Evolutionary conservation across 2,888 invertebrate species (phyloP).

Genomic region (Liodrosophila aerea): DNA sequence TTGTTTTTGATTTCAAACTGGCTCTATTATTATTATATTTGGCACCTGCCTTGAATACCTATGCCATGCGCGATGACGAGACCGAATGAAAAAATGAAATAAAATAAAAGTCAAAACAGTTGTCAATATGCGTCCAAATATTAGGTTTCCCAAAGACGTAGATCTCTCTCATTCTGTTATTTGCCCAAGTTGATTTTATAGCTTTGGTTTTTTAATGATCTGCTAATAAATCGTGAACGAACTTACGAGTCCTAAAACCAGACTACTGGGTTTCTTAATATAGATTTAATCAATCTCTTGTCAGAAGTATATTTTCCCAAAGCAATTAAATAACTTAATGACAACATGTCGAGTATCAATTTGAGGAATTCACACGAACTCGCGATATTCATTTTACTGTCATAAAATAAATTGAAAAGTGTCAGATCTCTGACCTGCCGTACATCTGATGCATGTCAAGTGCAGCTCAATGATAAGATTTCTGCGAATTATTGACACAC

Average conservation of each 20-base stretch:
- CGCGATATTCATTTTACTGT: background rate
- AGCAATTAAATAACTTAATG: background rate
- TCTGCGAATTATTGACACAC: background rate
- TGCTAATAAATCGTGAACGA: background rate
- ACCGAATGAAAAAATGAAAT: slow-evolving; percentile 5
- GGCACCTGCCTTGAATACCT: slow-evolving; percentile 27
- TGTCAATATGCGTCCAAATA: slow-evolving; percentile 28
- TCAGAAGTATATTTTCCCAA: slow-evolving; percentile 8
- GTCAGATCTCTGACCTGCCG: background rate
- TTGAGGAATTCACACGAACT: background rate
- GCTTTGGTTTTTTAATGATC: slow-evolving; percentile 7
- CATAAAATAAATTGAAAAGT: slow-evolving; percentile 1
- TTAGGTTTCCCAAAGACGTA: slow-evolving; percentile 25
- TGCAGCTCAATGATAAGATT: slow-evolving; percentile 9
- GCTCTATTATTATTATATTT: slow-evolving; percentile 14
- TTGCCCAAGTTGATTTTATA: slow-evolving; percentile 15
- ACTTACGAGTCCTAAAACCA: background rate
- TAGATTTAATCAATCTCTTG: slow-evolving; percentile 1
- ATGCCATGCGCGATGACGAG: slow-evolving; percentile 10
- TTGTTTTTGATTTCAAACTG: slow-evolving; percentile 7
- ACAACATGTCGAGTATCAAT: background rate
- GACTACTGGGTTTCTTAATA: background rate
- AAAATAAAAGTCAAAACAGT: slow-evolving; percentile 28
- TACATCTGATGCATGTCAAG: background rate
- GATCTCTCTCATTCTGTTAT: slow-evolving; percentile 5